Evolutionary conservation across 1,140 invertebrate species (phyloP).

Genomic region (Lethrus apterus): DNA sequence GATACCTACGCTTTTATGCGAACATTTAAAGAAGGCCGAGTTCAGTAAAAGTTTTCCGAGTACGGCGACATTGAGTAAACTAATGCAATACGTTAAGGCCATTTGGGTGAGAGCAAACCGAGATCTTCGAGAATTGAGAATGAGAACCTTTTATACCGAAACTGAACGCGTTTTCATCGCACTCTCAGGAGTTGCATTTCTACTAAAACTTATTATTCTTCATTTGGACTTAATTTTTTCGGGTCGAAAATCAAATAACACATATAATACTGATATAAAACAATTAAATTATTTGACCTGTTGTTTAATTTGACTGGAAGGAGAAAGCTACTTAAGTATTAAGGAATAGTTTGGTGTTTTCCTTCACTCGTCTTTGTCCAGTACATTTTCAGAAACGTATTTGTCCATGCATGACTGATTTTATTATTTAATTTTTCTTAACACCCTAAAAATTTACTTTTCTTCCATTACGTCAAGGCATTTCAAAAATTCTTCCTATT

Average conservation of each 20-base stretch:
- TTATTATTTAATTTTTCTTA: too few species aligned
- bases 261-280: too few species aligned
- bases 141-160: conserved; percentile 13
- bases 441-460: too few species aligned
- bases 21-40: too few species aligned
- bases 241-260: too few species aligned
- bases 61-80: conserved; percentile 13
- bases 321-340: neutral
- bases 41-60: conserved; percentile 14
- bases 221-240: neutral
- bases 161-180: conserved; percentile 7
- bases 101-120: conserved; percentile 15
- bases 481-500: neutral
- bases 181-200: conserved; percentile 5
- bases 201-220: neutral
- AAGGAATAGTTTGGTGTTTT: neutral
- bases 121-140: conserved; percentile 13
- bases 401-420: too few species aligned
- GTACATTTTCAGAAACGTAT: too few species aligned
- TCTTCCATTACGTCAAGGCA: too few species aligned
- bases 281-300: neutral
- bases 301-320: neutral
- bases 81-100: conserved; percentile 10
- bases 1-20: too few species aligned
- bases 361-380: too few species aligned